Percentiles rank a stretch among this genome's conserved stretches.
Evolutionary conservation across 2,888 invertebrate genomes (phyloP).

Genomic region (Caenorhabditis sinica): DNA sequence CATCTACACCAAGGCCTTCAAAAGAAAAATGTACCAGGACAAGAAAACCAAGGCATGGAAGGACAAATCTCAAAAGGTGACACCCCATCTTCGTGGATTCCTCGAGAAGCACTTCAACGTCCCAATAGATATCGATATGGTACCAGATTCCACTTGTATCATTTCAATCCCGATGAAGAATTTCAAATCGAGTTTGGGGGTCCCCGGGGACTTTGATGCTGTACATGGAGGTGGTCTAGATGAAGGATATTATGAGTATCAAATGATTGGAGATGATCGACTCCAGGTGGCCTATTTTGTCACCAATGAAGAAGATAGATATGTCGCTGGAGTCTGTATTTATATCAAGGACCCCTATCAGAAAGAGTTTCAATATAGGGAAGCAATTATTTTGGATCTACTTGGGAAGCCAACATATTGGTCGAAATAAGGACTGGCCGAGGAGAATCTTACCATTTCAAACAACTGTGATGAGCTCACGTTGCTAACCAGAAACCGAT

Average conservation of each 20-base stretch:
- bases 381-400: not conserved
- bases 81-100: not conserved
- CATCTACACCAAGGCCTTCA: not conserved
- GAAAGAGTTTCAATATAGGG: not conserved
- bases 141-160: not conserved
- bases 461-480: too few relatives aligned
- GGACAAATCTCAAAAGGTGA: not conserved
- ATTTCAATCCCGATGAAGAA: not conserved
- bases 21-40: not conserved
- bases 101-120: not conserved
- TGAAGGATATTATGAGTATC: slow-evolving; percentile 3
- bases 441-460: too few relatives aligned
- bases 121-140: not conserved
- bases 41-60: not conserved
- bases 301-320: not conserved
- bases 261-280: slow-evolving; percentile 18
- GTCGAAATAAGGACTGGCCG: not conserved
- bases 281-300: not conserved
- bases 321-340: slow-evolving; percentile 23
- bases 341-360: slow-evolving; percentile 14
- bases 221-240: not conserved
- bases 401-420: not conserved
- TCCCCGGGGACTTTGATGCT: not conserved
- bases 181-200: not conserved
- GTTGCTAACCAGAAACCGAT: too few relatives aligned